Conservation (phyloP, 2,797 vertebrate genomes). For the Atherinosoma microstoma region DNA sequence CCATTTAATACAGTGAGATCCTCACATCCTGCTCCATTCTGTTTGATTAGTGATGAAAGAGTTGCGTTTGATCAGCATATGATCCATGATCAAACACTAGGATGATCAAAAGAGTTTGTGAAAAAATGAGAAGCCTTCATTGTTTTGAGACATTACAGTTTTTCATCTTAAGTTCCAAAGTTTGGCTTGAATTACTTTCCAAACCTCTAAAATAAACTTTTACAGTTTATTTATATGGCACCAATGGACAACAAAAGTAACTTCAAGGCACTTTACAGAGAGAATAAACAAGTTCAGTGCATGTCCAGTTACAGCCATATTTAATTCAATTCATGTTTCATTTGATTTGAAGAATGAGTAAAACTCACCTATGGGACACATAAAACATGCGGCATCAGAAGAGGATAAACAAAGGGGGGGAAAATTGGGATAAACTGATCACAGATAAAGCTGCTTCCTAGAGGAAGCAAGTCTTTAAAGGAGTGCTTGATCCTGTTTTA, state of each 20-base stretch:
- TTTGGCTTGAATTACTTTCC: constrained; percentile 9
- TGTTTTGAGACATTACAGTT: constrained; percentile 6
- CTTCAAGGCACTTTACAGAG: background rate
- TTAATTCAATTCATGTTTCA: background rate
- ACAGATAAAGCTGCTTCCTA: background rate
- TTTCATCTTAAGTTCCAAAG: constrained; percentile 18
- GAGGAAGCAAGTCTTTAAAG: background rate
- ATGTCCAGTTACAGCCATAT: background rate
- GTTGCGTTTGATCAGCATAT: constrained; percentile 38
- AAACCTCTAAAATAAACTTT: background rate
- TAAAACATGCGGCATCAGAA: background rate
- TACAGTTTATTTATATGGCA: no score
- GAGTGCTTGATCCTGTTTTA: background rate
- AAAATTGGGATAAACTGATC: background rate
- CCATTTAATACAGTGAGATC: constrained; percentile 37
- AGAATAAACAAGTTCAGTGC: background rate
- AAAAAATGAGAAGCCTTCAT: constrained; percentile 6
- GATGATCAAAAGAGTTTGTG: constrained; percentile 56
- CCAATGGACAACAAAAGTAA: background rate
- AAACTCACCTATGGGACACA: background rate
- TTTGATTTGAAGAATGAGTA: background rate
- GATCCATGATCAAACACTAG: constrained; percentile 65
- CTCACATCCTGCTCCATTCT: constrained; percentile 44
- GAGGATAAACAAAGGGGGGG: background rate
- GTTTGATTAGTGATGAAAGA: constrained; percentile 72